phyloP scores from a whole-genome alignment of 2,113 vertebrate genomes.

The Eulacestoma nigropectus region DNA sequence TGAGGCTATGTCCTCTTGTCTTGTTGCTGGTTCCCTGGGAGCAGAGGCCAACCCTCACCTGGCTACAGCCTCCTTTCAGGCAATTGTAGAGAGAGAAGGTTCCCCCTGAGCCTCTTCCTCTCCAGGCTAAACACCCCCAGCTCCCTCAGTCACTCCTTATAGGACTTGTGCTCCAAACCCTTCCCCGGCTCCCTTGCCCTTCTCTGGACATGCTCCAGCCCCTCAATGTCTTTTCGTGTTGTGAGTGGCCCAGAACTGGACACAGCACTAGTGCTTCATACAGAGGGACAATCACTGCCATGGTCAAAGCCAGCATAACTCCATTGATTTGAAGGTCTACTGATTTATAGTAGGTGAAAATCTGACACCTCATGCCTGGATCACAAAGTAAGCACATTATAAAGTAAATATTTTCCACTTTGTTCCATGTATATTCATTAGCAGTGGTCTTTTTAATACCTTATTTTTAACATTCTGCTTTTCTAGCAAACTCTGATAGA shows the following conservation, averaged over 20 bases:
- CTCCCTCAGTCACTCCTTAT: background rate
- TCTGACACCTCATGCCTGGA: background rate
- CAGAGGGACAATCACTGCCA: background rate
- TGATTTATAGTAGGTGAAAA: background rate
- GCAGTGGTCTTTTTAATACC: background rate
- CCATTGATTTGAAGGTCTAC: background rate
- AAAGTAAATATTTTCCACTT: background rate
- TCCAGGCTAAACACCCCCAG: background rate
- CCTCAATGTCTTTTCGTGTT: background rate
- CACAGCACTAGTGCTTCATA: background rate
- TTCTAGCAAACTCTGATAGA: background rate
- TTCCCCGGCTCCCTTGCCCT: background rate
- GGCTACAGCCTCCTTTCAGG: background rate
- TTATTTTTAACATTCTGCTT: background rate
- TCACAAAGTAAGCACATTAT: background rate
- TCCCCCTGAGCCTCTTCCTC: background rate
- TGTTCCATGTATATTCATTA: background rate
- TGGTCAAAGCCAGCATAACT: background rate
- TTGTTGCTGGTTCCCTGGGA: background rate
- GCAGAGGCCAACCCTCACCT: background rate
- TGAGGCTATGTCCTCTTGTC: background rate
- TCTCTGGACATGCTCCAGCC: rapidly evolving
- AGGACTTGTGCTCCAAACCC: background rate
- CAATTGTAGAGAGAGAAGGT: background rate
- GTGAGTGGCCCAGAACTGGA: background rate